Percentiles rank a stretch among this genome's conserved stretches.
Evolutionary conservation across 1,140 invertebrate genomes (phyloP).

Genomic region (Temnothorax nylanderi): DNA sequence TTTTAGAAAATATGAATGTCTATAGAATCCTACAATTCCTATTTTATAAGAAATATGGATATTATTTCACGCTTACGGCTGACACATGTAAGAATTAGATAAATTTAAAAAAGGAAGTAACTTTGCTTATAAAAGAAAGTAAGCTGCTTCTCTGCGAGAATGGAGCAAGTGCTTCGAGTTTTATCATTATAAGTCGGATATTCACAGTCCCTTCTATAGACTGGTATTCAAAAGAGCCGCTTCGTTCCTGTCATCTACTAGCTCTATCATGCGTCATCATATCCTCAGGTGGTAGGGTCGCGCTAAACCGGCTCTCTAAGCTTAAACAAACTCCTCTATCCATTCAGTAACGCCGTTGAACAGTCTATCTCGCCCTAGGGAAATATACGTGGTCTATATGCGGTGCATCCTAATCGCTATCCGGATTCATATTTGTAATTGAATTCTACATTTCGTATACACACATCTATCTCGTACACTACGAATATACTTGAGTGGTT

Average conservation of each 20-base stretch:
- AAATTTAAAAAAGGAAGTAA: not conserved
- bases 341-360: conserved; percentile 39
- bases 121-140: not conserved
- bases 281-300: conserved; percentile 42
- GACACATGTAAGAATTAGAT: not conserved
- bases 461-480: not conserved
- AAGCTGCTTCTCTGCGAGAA: not conserved
- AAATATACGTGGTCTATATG: conserved; percentile 27
- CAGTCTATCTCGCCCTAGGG: conserved; percentile 39
- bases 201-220: not conserved
- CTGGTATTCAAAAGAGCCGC: conserved; percentile 21
- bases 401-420: not conserved
- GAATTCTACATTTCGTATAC: conserved; percentile 2
- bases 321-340: conserved; percentile 49
- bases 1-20: not conserved
- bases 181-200: not conserved
- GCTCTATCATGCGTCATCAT: conserved; percentile 17
- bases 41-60: conserved; percentile 13
- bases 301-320: conserved; percentile 38
- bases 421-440: conserved; percentile 21
- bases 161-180: not conserved
- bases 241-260: not conserved
- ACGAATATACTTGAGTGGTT: not conserved
- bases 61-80: not conserved
- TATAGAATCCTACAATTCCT: not conserved